Base-by-base conservation (phyloP, 2,888 invertebrate species). In the Archips xylosteana region DNA sequence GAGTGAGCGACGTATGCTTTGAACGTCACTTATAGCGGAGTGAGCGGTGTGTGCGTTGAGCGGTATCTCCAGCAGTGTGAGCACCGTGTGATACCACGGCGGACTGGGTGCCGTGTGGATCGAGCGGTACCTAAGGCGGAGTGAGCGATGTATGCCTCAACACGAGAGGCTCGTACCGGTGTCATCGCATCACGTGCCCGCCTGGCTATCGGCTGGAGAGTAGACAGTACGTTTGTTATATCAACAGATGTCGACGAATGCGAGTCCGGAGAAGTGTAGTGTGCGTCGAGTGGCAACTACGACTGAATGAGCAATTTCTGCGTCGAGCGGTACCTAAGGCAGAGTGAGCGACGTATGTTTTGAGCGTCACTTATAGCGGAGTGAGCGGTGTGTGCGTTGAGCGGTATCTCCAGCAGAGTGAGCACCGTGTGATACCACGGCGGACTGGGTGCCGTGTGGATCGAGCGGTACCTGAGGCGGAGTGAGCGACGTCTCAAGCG, bases 161-260 rank as follows among this genome's bases (percentile, higher is more conserved):
- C 89, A 98, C 97, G 0, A 94, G 98, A 59, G 99, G 99, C 0
- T 95, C 97, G 54, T 98, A 96, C 89, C 96, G 97, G 75, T 99
- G 99, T 85, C 97, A 97, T 76, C 95, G 95, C 2, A 97, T 99
- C 77, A 92, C 95, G 23, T 99, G 99, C 85, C 99, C 99, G 0
- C 87, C 95, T 0, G 98, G 98, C 47, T 99, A 99, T 87, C 92
- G 96, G 45, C 95, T 96, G 75, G 98, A 98, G 68, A 96, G 96
- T 79, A 97, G 96, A 85, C 98, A 98, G 98, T 98, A 90, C 93
- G 96, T 93, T 75, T 45, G 1, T 15, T 6, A 34, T 2, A 1
- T 66, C 10, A 54, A 51, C 78, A 94, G 94, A 94, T 70, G 96
- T 98, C 70, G 97, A 99, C 87, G 99, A 99, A 85, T 99, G 99